Base-by-base conservation (phyloP, 2,113 vertebrate genomes). In the Thomomys bottae region DNA sequence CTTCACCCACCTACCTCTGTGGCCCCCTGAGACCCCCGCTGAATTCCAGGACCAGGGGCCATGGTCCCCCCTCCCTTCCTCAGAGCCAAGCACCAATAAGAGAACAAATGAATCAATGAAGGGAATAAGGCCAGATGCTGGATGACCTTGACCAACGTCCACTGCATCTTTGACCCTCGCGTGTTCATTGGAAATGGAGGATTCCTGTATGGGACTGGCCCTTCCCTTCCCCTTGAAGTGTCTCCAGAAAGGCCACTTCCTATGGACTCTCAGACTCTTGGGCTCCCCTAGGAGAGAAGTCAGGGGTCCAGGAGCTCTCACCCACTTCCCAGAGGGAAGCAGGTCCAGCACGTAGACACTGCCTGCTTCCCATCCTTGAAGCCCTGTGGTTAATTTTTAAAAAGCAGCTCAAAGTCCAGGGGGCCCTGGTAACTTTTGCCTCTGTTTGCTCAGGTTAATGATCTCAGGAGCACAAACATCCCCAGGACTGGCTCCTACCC, bases 371-470 rank as follows among this genome's bases (percentile, higher is more conserved):
- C 34, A 34, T 40, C 83, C 36, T 68, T 17, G 26, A 1, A n/a
- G 36, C 57, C 76, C 0, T 15, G 4, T 57, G 68, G 70, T 95
- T 95, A 95, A 95, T 95, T 87, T 96, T 96, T 94, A 88, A 93
- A 82, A 66, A 84, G 63, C 57, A 36, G 86, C 59, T 86, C 95
- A 94, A 94, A 95, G 94, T 96, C 84, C 94, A 90, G 45, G 68
- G 45, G 79, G 75, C 80, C 78, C 89, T 49, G 61, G 34, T 34
- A 54, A 45, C 3, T 45, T 61, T n/a, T 40, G 45, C 32, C 28
- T 30, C 54, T 92, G 77, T 95, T 93, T 94, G 82, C n/a, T 73
- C 84, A 77, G 87, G 96, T 96, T 96, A 96, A 96, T 96, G 5
- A 96, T 96, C 84, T 88, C 57, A 1, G 49, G 90, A 94, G 23